Evolutionary conservation across 2,888 invertebrate species (phyloP).

Genomic region (Ichneumoninae sp.): DNA sequence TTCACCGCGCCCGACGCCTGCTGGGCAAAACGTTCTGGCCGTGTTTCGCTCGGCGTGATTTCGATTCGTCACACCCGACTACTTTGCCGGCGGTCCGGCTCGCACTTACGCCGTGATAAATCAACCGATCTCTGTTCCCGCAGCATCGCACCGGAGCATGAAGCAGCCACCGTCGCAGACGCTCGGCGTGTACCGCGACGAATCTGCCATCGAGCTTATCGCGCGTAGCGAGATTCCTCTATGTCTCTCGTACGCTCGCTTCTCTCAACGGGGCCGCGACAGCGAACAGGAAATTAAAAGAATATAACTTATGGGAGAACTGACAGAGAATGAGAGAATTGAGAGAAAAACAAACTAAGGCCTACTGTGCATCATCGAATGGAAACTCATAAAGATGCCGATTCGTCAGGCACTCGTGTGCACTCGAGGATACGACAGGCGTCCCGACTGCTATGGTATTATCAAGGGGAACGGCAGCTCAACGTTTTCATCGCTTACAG

Average conservation of each 20-base stretch:
- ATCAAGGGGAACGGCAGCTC: background rate
- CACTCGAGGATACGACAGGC: background rate
- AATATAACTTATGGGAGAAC: conserved; percentile 45
- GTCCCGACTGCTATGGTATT: background rate
- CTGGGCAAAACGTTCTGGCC: conserved; percentile 39
- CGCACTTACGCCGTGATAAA: conserved; percentile 69
- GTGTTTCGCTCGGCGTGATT: conserved; percentile 65
- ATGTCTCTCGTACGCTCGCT: conserved; percentile 25
- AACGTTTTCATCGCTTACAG: conserved; percentile 1
- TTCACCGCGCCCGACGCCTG: background rate
- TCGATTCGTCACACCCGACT: conserved; percentile 67
- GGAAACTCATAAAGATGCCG: conserved; percentile 48
- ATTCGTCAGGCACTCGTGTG: conserved; percentile 23
- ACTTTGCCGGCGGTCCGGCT: conserved; percentile 65
- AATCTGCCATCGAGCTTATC: conserved; percentile 69
- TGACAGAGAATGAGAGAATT: conserved; percentile 2
- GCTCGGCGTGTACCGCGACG: conserved; percentile 60
- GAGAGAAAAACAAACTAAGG: background rate
- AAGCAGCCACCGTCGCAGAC: conserved; percentile 38
- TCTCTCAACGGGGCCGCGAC: conserved; percentile 58
- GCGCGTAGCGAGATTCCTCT: conserved; percentile 42
- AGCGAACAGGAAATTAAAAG: conserved; percentile 62
- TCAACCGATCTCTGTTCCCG: conserved; percentile 58
- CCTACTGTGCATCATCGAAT: conserved; percentile 39
- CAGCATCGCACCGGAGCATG: conserved; percentile 15